Evolutionary conservation across 1,140 invertebrate species (phyloP).

Genomic region (Diplogasteroides magnus): DNA sequence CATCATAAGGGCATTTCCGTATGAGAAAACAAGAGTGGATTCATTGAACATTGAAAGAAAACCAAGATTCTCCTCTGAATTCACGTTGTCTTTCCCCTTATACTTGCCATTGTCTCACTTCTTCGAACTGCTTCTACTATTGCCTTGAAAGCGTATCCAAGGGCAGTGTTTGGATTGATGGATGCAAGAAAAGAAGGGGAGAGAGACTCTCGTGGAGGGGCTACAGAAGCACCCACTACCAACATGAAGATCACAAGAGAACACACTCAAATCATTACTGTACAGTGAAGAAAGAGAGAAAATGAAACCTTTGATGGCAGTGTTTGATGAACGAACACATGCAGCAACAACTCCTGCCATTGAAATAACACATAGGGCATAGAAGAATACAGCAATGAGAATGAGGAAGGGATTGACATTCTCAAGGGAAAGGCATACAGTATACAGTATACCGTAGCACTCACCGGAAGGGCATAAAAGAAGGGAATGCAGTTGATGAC

Average conservation of each 20-base stretch:
- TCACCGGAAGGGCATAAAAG: background rate
- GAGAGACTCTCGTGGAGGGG: background rate
- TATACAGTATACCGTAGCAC: too few species aligned
- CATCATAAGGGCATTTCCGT: too few species aligned
- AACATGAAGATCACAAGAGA: background rate
- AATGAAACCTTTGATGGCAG: background rate
- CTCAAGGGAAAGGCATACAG: too few species aligned
- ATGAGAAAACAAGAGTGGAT: too few species aligned
- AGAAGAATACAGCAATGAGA: background rate
- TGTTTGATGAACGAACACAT: background rate
- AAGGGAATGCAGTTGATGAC: background rate
- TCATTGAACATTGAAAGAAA: background rate
- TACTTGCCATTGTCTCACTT: background rate
- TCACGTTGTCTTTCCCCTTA: background rate
- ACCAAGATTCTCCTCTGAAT: background rate
- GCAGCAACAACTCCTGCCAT: background rate
- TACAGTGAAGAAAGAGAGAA: too few species aligned
- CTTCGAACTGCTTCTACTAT: background rate
- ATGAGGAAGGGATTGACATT: background rate
- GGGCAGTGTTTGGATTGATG: background rate
- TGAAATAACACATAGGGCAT: background rate
- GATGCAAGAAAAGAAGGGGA: background rate
- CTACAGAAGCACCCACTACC: background rate
- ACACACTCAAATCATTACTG: background rate
- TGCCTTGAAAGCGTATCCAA: background rate